A percentile compares a stretch with the other conserved stretches of the same genome.
Evolutionary conservation across 2,113 vertebrate genomes (phyloP).

Genomic region (Fulmarus glacialis): DNA sequence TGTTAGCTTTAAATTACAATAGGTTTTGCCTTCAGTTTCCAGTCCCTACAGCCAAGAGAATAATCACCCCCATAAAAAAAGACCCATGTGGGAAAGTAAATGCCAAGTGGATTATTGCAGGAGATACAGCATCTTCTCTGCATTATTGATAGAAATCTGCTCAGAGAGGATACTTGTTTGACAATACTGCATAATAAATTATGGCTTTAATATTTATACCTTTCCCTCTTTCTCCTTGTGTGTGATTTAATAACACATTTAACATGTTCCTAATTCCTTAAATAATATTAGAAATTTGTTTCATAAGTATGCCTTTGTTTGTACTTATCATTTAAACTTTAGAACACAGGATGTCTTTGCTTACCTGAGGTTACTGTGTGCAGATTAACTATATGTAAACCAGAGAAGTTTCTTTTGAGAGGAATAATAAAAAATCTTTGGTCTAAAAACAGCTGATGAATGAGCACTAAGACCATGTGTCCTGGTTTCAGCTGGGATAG

Average conservation of each 20-base stretch:
- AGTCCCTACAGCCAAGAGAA: background rate
- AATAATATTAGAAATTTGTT: constrained; percentile 46
- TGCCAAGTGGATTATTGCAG: background rate
- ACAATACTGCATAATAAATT: background rate
- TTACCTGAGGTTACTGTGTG: background rate
- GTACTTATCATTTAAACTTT: constrained; percentile 12
- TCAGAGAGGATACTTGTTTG: background rate
- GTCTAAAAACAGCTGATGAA: background rate
- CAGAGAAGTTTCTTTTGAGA: background rate
- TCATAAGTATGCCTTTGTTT: constrained; percentile 1
- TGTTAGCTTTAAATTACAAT: background rate
- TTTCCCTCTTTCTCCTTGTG: background rate
- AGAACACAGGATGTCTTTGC: background rate
- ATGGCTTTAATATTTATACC: constrained; percentile 38
- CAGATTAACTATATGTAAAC: background rate
- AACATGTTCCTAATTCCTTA: constrained; percentile 24
- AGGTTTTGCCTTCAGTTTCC: background rate
- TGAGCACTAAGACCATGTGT: background rate
- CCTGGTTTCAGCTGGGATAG: background rate
- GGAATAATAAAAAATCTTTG: background rate
- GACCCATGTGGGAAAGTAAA: background rate
- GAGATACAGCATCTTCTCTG: background rate
- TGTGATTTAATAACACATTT: constrained; percentile 52
- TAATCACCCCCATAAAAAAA: background rate
- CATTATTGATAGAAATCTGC: constrained; percentile 1